Conservation (phyloP, 2,797 vertebrate genomes). For the Podarcis lilfordi region DNA sequence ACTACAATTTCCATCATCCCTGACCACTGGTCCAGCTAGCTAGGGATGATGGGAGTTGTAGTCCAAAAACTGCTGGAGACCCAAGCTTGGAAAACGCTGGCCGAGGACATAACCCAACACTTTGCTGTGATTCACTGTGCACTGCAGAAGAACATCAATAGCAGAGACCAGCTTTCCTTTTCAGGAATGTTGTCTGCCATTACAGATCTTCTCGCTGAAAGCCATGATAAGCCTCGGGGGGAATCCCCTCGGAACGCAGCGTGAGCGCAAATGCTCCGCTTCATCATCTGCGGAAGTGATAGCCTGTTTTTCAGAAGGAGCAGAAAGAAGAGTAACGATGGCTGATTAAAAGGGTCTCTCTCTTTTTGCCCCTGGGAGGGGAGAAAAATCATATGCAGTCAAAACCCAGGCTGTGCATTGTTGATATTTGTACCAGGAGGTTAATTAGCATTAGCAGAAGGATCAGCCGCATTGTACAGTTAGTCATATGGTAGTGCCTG, state of each 20-base stretch:
- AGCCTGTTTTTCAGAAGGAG: conserved; percentile 12
- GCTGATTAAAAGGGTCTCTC: not conserved
- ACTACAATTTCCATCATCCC: too few species aligned
- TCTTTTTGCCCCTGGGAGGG: not conserved
- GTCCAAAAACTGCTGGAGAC: too few species aligned
- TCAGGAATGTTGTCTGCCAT: not conserved
- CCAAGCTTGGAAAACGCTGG: too few species aligned
- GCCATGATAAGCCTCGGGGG: not conserved
- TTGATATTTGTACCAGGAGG: conserved; percentile 65
- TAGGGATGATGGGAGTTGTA: too few species aligned
- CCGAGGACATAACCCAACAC: not conserved
- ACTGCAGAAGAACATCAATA: not conserved
- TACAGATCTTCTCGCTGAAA: not conserved
- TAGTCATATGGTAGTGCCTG: conserved; percentile 56
- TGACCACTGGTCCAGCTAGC: too few species aligned
- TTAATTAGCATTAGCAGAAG: conserved; percentile 74
- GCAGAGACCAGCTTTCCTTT: not conserved
- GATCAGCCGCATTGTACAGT: conserved; percentile 47
- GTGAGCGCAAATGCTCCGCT: conserved; percentile 1
- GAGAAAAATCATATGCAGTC: conserved; percentile 13
- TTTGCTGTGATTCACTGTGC: not conserved
- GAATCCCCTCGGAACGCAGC: not conserved
- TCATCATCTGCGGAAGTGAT: not conserved
- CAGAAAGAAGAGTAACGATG: conserved; percentile 43
- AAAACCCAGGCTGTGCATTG: conserved; percentile 55